Percentiles rank a stretch among this genome's conserved stretches.
phyloP scores from a whole-genome alignment of 2,888 invertebrate species.

The Drosophila hawaiiensis region DNA sequence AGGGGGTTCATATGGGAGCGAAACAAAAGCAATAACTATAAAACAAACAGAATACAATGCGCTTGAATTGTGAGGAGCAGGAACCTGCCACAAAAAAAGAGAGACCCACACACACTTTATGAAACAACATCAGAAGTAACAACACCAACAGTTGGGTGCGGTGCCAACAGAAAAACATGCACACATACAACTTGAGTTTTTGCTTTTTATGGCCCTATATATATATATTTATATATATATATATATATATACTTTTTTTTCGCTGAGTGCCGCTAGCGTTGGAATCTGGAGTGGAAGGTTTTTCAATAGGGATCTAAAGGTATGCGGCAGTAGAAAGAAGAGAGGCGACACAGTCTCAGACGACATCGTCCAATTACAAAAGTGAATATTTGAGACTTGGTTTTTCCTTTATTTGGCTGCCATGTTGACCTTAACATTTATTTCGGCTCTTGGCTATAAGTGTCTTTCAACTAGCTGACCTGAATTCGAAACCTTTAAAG shows the following conservation, averaged over 20 bases:
- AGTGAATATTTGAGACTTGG: slow-evolving; percentile 72
- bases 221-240: not conserved
- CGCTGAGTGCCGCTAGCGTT: slow-evolving; percentile 26
- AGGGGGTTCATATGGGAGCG: slow-evolving; percentile 25
- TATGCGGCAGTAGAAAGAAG: slow-evolving; percentile 44
- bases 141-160: slow-evolving; percentile 37
- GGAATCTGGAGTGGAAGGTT: slow-evolving; percentile 21
- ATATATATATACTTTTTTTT: slow-evolving; percentile 28
- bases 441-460: slow-evolving; percentile 56
- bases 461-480: slow-evolving; percentile 56
- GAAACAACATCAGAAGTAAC: slow-evolving; percentile 33
- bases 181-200: slow-evolving; percentile 52
- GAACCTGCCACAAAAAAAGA: slow-evolving; percentile 22
- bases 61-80: slow-evolving; percentile 56
- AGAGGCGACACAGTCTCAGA: slow-evolving; percentile 34
- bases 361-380: slow-evolving; percentile 77
- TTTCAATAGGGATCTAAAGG: slow-evolving; percentile 46
- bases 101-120: slow-evolving; percentile 49
- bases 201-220: slow-evolving; percentile 42
- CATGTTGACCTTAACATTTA: slow-evolving; percentile 75
- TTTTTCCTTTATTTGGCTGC: slow-evolving; percentile 23
- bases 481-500: slow-evolving; percentile 53
- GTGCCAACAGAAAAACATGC: slow-evolving; percentile 44
- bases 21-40: slow-evolving; percentile 80
- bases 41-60: slow-evolving; percentile 78